Conservation (phyloP, 2,888 invertebrate genomes). For the Anaspis maculata region DNA sequence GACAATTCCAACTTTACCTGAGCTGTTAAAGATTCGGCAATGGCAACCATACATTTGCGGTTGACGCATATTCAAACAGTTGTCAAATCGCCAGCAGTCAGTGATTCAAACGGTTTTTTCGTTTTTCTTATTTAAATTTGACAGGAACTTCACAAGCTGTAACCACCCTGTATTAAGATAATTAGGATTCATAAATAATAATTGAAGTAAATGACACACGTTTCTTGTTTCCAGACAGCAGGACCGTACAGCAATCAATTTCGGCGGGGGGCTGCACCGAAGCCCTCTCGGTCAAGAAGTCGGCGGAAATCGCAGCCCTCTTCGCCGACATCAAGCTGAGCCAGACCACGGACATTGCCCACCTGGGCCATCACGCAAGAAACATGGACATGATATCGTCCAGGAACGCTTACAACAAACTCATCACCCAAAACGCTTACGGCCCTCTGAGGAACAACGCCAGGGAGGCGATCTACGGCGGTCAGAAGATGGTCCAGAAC, state of each 20-base stretch:
- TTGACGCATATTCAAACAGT: too few relatives aligned
- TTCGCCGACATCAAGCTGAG: constrained; percentile 70
- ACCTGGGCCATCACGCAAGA: constrained; percentile 32
- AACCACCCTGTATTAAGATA: too few relatives aligned
- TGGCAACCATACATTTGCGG: too few relatives aligned
- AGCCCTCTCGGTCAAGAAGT: constrained; percentile 77
- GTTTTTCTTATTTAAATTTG: too few relatives aligned
- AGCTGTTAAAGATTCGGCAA: too few relatives aligned
- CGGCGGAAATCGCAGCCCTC: constrained; percentile 79
- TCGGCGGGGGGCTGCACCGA: constrained; percentile 47
- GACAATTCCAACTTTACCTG: too few relatives aligned
- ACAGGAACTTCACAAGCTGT: too few relatives aligned
- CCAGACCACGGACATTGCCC: constrained; percentile 60
- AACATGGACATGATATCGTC: constrained; percentile 22
- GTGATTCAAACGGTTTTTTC: too few relatives aligned
- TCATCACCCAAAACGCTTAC: constrained; percentile 18
- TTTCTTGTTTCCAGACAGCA: constrained; percentile 15
- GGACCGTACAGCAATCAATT: too few relatives aligned
- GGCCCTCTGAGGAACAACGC: constrained; percentile 12
- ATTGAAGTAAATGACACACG: too few relatives aligned
- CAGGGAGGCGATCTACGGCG: constrained; percentile 9
- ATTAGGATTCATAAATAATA: too few relatives aligned
- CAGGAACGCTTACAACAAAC: constrained; percentile 24
- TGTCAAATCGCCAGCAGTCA: too few relatives aligned
- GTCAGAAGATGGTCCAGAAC: constrained; percentile 33